These are phyloP conservation scores for Nycticryphes semicollaris DNA, from an alignment of 2,113 vertebrate genomes.

Conservation along the genomic window DNA sequence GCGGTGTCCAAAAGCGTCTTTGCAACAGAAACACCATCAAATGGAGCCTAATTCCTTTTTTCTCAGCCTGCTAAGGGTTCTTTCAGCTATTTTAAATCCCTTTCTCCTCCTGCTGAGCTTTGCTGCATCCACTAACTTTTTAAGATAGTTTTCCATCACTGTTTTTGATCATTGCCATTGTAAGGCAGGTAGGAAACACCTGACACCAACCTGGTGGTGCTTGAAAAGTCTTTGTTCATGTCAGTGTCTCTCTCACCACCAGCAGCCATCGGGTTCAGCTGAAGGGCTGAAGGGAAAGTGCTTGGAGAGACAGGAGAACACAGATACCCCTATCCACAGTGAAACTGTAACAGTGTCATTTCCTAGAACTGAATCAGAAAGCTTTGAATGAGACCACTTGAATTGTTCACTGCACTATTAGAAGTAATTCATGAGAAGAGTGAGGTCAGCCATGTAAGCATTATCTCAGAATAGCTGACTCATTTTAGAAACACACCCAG, in stretches of 20 bases:
- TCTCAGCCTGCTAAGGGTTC: background rate
- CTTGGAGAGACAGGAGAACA: background rate
- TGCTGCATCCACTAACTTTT: background rate
- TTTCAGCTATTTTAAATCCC: background rate
- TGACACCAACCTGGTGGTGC: background rate
- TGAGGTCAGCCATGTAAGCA: background rate
- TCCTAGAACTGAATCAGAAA: background rate
- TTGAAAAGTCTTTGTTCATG: background rate
- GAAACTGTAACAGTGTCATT: background rate
- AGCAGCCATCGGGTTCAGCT: background rate
- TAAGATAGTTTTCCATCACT: background rate
- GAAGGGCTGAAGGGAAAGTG: background rate
- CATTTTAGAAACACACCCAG: background rate
- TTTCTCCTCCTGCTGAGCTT: background rate
- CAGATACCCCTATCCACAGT: background rate
- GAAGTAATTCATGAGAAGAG: background rate
- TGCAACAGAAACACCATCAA: background rate
- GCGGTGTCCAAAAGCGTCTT: background rate
- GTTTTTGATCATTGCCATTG: rapidly evolving
- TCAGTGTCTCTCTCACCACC: rapidly evolving
- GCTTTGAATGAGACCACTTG: background rate
- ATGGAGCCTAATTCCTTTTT: background rate
- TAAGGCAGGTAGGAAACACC: background rate
- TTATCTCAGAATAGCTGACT: constrained; percentile 27
- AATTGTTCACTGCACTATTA: background rate